Evolutionary conservation across 2,113 vertebrate genomes (phyloP).

Genomic region (Eulemur rufifrons): DNA sequence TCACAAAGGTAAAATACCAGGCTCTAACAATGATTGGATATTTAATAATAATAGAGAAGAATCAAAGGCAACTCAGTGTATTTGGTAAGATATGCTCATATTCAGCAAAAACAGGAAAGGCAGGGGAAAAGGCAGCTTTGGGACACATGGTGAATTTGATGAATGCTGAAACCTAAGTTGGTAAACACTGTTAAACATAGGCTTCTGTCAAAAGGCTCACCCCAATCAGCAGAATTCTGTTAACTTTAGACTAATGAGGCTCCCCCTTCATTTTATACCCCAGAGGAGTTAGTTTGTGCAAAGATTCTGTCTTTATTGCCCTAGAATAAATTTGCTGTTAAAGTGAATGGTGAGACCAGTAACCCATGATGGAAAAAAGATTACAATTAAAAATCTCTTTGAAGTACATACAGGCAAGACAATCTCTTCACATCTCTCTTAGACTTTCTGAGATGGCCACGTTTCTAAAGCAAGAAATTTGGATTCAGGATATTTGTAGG

Average conservation of each 20-base stretch:
- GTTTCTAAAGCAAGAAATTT: background rate
- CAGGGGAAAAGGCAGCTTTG: background rate
- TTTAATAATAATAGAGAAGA: background rate
- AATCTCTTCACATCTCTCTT: background rate
- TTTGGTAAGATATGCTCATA: background rate
- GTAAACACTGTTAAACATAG: background rate
- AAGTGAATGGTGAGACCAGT: slow-evolving; percentile 39
- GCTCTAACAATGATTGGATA: background rate
- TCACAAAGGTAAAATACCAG: background rate
- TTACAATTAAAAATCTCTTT: slow-evolving; percentile 8
- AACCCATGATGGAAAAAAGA: background rate
- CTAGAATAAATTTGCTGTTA: slow-evolving; percentile 38
- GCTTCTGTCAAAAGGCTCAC: background rate
- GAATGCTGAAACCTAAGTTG: background rate
- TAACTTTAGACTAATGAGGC: slow-evolving; percentile 48
- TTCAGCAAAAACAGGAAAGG: background rate
- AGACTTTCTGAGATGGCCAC: background rate
- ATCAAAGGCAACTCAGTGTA: background rate
- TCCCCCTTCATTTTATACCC: background rate
- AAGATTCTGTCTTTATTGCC: no score
- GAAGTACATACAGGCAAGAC: background rate
- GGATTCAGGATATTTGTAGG: background rate
- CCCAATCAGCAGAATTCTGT: background rate
- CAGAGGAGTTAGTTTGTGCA: background rate
- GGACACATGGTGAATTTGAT: background rate